Base-by-base conservation (phyloP, 2,113 vertebrate species). In the Vimba vimba region DNA sequence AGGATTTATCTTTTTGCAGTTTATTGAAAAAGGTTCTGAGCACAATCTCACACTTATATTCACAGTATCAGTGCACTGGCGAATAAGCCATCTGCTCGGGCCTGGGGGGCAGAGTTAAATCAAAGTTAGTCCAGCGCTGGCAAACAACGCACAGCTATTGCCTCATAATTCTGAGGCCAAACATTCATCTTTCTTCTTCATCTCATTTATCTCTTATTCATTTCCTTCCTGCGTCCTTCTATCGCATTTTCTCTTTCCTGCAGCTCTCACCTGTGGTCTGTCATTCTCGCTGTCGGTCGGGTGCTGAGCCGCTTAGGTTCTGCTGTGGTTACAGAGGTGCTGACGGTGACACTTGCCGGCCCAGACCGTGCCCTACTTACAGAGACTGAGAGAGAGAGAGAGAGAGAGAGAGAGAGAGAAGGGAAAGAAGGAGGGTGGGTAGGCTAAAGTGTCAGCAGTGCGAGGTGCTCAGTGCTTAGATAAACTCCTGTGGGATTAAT, bases 401-500 rank as follows among this genome's bases (percentile, higher is more conserved):
- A 57, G 64, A 57, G 64, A 45, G 66, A 43, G 62, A 39, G 6
- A 39, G 78, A 45, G 62, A 45, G 66, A 43, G 64, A 33, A 21
- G 36, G 50, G 19, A 7, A 90, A 90, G 91, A 91, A 86, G 90
- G 90, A 91, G 91, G 90, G 91, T 92, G 93, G 92, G 92, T 90
- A 94, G 94, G 93, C 92, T 91, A 93, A 93, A 91, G 92, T 94
- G 94, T 94, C 92, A 94, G 94, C 92, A 93, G 91, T 83, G 83
- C 90, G 92, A 94, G 94, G 94, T 94, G 94, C 94, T 94, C 92
- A 91, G 92, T 94, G 94, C 94, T 94, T 91, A 94, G 93, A 95
- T 95, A 95, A 95, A 95, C 94, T 86, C 79, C 93, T 94, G 88
- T 83, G 92, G 94, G 95, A 96, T 96, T 96, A 96, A 93, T 95